These are phyloP conservation scores for Xenopus borealis DNA, from an alignment of 2,113 vertebrate species.

Conservation along the genomic window DNA sequence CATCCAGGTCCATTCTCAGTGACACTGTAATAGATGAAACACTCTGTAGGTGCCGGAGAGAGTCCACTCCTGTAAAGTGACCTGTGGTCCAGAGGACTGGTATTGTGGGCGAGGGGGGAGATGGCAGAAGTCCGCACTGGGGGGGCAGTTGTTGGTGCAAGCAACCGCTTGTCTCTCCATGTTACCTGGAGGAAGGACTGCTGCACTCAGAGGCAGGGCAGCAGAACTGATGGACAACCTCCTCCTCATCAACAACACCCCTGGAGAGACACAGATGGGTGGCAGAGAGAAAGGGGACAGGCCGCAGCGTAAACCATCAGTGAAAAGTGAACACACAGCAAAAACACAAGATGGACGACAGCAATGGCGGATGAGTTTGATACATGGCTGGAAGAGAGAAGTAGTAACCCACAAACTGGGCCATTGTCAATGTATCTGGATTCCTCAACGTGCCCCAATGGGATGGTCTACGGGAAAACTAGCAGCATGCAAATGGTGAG, in stretches of 20 bases:
- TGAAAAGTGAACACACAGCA: conserved; percentile 29
- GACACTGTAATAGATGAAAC: conserved; percentile 16
- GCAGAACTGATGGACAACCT: conserved; percentile 88
- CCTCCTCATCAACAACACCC: conserved; percentile 77
- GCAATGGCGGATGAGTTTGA: not conserved
- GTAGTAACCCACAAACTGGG: no score
- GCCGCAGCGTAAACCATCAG: conserved; percentile 29
- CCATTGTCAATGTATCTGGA: no score
- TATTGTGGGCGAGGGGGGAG: not conserved
- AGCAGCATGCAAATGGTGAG: conserved; percentile 48
- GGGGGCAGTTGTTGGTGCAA: conserved; percentile 6
- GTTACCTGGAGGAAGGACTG: conserved; percentile 91
- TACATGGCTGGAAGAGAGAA: conserved; percentile 52
- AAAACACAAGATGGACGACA: conserved; percentile 13
- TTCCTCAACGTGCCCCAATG: no score
- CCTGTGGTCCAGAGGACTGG: conserved; percentile 22
- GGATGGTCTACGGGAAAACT: conserved; percentile 24
- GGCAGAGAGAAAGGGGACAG: conserved; percentile 35
- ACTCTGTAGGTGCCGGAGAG: conserved; percentile 2
- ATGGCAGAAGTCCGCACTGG: not conserved
- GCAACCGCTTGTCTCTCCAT: conserved; percentile 60
- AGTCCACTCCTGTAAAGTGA: conserved; percentile 21
- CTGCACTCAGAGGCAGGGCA: conserved; percentile 88
- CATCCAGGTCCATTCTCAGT: conserved; percentile 27
- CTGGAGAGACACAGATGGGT: conserved; percentile 67